Base-by-base conservation (phyloP, 2,113 vertebrate species). In the Pica pica region DNA sequence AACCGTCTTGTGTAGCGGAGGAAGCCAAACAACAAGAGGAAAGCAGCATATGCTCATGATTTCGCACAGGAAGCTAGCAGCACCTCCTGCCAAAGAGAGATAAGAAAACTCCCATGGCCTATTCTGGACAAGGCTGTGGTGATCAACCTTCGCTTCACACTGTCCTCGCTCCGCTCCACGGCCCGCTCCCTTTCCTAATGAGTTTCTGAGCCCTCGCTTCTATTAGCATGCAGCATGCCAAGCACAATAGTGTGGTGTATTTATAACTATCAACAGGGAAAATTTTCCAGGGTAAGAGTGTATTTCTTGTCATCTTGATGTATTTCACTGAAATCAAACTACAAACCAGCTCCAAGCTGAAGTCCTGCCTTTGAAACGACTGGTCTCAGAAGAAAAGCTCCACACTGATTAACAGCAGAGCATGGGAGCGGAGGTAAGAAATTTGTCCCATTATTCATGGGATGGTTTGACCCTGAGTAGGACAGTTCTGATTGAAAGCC, bases 1-100 rank as follows among this genome's bases (percentile, higher is more conserved):
- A 99, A 99, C 99, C 98, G 98, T 99, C 99, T 99, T 98, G 98
- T 98, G 98, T 98, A 98, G 98, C 95, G 97, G 99, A 99, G 99
- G 99, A 99, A 99, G 98, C 98, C 97, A 99, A 99, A 99, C 99
- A 99, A 99, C 98, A 97, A 99, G 99, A 99, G 99, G 99, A 99
- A 99, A 99, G 98, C 98, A 86, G 98, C 97, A 86, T 98, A 99
- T 98, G 97, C 99, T 99, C 98, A 98, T 99, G 99, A 99, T 99
- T 99, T 99, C 98, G 99, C 98, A 99, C 99, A 99, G 99, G 99
- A 99, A 99, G 98, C 98, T 97, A 98, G 97, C 98, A 98, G 98
- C 98, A 98, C 99, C 99, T 99, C 99, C 99, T 99, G 99, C 99
- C 98, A 97, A 80, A 98, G 98, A 88, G 93, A 99, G 99, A 99